These are phyloP conservation scores for Corynorhinus townsendii DNA, from an alignment of 2,113 vertebrate genomes.

Conservation along the genomic window DNA sequence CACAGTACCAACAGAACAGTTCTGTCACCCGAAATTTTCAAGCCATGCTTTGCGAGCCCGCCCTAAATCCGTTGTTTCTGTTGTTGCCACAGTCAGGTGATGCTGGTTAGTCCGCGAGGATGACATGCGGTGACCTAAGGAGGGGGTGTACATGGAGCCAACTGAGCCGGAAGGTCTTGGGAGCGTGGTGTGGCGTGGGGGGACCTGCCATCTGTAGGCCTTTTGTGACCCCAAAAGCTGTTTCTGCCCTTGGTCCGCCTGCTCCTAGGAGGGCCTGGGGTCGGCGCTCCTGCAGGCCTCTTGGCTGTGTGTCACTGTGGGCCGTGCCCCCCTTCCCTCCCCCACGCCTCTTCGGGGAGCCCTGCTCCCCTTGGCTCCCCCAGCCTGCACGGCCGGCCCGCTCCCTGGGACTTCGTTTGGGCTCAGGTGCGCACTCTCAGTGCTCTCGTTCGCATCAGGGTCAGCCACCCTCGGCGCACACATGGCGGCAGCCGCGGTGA, in stretches of 20 bases:
- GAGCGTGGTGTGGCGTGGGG: rapidly evolving
- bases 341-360: too few species aligned
- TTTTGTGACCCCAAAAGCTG: not conserved
- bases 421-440: not conserved
- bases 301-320: not conserved
- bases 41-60: not conserved
- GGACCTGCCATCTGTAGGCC: not conserved
- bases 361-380: not conserved
- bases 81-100: not conserved
- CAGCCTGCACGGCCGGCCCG: rapidly evolving
- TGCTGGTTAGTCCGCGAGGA: not conserved
- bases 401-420: rapidly evolving
- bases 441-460: not conserved
- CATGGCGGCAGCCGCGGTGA: not conserved
- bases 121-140: rapidly evolving
- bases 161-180: not conserved
- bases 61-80: not conserved
- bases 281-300: not conserved
- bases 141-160: not conserved
- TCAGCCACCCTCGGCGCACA: not conserved
- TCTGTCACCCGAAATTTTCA: not conserved
- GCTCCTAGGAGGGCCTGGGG: not conserved
- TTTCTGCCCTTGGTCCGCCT: not conserved
- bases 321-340: not conserved
- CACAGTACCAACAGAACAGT: too few species aligned